Base-by-base conservation (phyloP, 2,888 invertebrate species). In the Germaria angustata region DNA sequence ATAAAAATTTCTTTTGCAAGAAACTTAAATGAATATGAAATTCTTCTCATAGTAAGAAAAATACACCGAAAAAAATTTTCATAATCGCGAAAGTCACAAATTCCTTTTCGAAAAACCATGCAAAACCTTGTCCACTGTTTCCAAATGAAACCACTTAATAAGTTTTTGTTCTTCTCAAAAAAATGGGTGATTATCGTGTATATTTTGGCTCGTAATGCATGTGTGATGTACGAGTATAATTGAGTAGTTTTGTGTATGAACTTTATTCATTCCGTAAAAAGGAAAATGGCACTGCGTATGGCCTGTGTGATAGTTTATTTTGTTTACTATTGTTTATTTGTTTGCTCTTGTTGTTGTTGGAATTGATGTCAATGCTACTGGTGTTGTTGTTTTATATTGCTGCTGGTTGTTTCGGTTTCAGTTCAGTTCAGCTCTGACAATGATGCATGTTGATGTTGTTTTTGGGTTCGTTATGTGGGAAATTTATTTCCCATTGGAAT, bases 401-500 rank as follows among this genome's bases (percentile, higher is more conserved):
- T 57, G 17, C 61, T 72, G 68, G n/a, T 2, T 63, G 63, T 61
- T 76, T 46, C 41, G 44, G 39, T 84, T 51, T 72, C 71, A 34
- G 32, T 49, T 46, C n/a, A n/a, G 46, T 59, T 71, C 24, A 86
- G 84, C 85, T 39, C 22, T 65, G 71, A 73, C 65, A 79, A 73
- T 66, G 72, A 73, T 44, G 39, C 51, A 68, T 61, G 63, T n/a
- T n/a, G n/a, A 28, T 28, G 28, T 68, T 69, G 53, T 80, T 71
- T 51, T 73, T 68, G 59, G 66, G 55, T 73, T 80, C 53, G 44
- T 80, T 78, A 63, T 69, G 69, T 79, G 79, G 73, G 63, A 82
- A 82, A 78, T 82, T 69, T 65, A 82, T 82, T 82, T 82, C 81
- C 79, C 79, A 79, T 82, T 69, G 81, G 81, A 82, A 78, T 82